Evolutionary conservation across 2,113 vertebrate genomes (phyloP).

Genomic region (Urocolius indicus): DNA sequence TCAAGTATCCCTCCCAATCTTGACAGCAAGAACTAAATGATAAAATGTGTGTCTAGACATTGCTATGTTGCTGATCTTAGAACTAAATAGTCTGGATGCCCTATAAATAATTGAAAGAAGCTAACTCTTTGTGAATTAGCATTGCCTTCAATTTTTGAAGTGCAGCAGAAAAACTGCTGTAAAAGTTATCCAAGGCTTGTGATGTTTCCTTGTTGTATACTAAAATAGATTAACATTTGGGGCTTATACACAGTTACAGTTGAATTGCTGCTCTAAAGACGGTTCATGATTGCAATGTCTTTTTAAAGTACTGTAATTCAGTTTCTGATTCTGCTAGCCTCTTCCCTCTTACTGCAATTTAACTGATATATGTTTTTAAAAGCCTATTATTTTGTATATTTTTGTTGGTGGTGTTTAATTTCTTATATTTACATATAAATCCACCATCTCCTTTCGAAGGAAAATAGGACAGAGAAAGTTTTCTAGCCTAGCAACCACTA

Average conservation of each 20-base stretch:
- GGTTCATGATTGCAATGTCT: not conserved
- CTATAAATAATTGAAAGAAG: slow-evolving; percentile 30
- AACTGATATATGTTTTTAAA: not conserved
- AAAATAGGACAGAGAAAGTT: not conserved
- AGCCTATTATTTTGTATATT: not conserved
- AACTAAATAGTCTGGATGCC: slow-evolving; percentile 6
- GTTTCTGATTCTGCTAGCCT: slow-evolving; percentile 22
- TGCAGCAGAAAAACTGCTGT: not conserved
- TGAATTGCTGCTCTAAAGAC: slow-evolving; percentile 58
- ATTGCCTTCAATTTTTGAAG: slow-evolving; percentile 36
- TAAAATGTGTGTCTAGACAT: slow-evolving; percentile 38
- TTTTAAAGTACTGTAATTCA: not conserved
- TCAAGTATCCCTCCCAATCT: not conserved
- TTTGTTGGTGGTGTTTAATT: not conserved
- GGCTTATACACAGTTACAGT: slow-evolving; percentile 61
- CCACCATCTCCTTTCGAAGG: not conserved
- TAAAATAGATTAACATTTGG: slow-evolving; percentile 70
- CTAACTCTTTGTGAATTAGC: slow-evolving; percentile 51
- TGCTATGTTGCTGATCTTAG: slow-evolving; percentile 38
- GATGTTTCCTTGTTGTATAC: slow-evolving; percentile 61
- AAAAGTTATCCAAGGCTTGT: slow-evolving; percentile 26
- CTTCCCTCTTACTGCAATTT: not conserved
- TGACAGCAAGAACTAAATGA: slow-evolving; percentile 39
- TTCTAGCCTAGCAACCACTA: not conserved
- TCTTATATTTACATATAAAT: not conserved